Evolutionary conservation across 2,888 invertebrate species (phyloP).

Genomic region (Tineola bisselliella): DNA sequence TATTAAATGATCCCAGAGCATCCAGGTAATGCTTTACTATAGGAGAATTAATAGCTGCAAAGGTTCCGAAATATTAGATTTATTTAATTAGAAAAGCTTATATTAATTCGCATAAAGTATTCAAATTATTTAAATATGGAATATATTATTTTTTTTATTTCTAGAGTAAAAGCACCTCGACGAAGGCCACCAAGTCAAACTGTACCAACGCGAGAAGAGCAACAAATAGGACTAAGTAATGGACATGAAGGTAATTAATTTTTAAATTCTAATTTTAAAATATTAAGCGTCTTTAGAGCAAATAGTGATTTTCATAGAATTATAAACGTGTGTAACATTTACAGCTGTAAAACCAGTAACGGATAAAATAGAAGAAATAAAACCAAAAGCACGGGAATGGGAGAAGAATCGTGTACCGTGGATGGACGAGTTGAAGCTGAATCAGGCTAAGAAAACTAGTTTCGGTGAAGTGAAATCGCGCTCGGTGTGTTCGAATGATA

Average conservation of each 20-base stretch:
- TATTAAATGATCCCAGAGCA: conserved; percentile 74
- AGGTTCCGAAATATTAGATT: too few relatives aligned
- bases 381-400: conserved; percentile 75
- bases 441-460: conserved; percentile 75
- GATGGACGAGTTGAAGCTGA: conserved; percentile 84
- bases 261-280: too few relatives aligned
- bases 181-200: conserved; percentile 70
- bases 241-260: conserved; percentile 36
- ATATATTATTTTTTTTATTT: conserved; percentile 16
- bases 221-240: conserved; percentile 51
- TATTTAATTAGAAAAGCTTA: too few relatives aligned
- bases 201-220: conserved; percentile 50
- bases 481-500: conserved; percentile 34
- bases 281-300: too few relatives aligned
- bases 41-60: too few relatives aligned
- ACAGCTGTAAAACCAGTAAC: conserved; percentile 12
- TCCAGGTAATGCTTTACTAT: conserved; percentile 50
- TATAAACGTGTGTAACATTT: neutral
- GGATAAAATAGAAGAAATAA: conserved; percentile 54
- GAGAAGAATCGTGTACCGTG: conserved; percentile 80
- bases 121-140: too few relatives aligned
- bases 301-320: too few relatives aligned
- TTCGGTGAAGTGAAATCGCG: conserved; percentile 37
- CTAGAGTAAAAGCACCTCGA: conserved; percentile 67
- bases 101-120: too few relatives aligned